A percentile compares a stretch with the other conserved stretches of the same genome.
Conservation (phyloP, 2,888 invertebrate species). For the Agrotis clavis region DNA sequence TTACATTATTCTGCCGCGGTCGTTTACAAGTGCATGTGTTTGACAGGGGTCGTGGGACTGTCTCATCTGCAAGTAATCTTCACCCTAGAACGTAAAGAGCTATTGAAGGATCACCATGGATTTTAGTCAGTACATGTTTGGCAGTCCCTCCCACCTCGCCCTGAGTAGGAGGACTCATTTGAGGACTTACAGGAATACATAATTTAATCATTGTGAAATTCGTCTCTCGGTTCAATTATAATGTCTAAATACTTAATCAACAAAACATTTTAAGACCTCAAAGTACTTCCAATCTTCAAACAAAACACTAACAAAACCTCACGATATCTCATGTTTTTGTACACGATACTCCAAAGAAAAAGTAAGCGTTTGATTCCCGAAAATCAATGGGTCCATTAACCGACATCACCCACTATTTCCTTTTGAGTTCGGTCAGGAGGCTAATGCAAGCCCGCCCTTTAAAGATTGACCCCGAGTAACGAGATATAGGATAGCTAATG, state of each 20-base stretch:
- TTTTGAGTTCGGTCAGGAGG: constrained; percentile 83
- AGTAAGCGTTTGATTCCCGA: constrained; percentile 78
- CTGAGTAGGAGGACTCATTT: too few relatives aligned
- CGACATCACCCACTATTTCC: constrained; percentile 80
- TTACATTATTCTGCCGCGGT: too few relatives aligned
- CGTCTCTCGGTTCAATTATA: too few relatives aligned
- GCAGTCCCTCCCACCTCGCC: too few relatives aligned
- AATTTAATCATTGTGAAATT: too few relatives aligned
- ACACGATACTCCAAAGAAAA: constrained; percentile 69
- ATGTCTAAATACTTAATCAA: neutral
- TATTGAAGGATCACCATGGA: too few relatives aligned
- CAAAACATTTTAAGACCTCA: neutral
- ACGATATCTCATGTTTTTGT: constrained; percentile 67
- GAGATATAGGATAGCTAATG: constrained; percentile 75
- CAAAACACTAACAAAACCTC: constrained; percentile 13
- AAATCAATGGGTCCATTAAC: constrained; percentile 87
- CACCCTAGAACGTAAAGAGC: too few relatives aligned
- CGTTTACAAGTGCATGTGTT: too few relatives aligned
- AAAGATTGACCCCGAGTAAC: constrained; percentile 83
- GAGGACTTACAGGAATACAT: neutral
- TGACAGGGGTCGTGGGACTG: too few relatives aligned
- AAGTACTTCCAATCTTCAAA: constrained; percentile 2
- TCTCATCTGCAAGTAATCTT: too few relatives aligned
- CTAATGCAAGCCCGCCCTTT: constrained; percentile 83
- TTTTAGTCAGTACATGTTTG: too few relatives aligned